phyloP scores from a whole-genome alignment of 2,113 vertebrate genomes.

The Leptobrachium ailaonicum region DNA sequence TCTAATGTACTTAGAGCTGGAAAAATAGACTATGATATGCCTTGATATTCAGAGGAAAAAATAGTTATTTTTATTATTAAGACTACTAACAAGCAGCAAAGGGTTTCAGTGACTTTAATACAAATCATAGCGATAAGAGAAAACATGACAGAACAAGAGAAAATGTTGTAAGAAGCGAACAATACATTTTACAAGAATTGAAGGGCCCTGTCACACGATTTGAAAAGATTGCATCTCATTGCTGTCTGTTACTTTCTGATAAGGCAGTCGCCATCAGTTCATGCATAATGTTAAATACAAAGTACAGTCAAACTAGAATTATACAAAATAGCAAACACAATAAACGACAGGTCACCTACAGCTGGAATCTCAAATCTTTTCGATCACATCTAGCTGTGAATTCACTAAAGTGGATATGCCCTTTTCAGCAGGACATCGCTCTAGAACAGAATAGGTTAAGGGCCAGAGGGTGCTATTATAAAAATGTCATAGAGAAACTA shows the following conservation, averaged over 20 bases:
- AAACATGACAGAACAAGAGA: conserved; percentile 6
- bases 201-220: conserved; percentile 1
- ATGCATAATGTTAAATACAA: conserved; percentile 3
- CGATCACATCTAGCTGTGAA: not conserved
- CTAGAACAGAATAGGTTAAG: too few relatives aligned
- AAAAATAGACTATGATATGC: not conserved
- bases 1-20: not conserved
- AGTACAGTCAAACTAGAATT: not conserved
- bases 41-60: not conserved
- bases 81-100: not conserved
- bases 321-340: not conserved
- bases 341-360: not conserved
- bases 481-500: too few relatives aligned
- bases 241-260: conserved; percentile 33
- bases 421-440: not conserved
- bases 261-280: conserved; percentile 1
- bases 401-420: not conserved
- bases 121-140: conserved; percentile 3
- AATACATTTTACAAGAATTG: conserved; percentile 6
- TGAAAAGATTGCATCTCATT: conserved; percentile 24
- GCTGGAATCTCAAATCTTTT: not conserved
- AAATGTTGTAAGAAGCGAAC: conserved; percentile 8
- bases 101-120: not conserved
- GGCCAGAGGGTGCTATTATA: too few relatives aligned
- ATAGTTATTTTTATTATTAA: not conserved